These are phyloP conservation scores for Tenthredo amoena DNA, from an alignment of 2,888 invertebrate species.

Conservation along the genomic window DNA sequence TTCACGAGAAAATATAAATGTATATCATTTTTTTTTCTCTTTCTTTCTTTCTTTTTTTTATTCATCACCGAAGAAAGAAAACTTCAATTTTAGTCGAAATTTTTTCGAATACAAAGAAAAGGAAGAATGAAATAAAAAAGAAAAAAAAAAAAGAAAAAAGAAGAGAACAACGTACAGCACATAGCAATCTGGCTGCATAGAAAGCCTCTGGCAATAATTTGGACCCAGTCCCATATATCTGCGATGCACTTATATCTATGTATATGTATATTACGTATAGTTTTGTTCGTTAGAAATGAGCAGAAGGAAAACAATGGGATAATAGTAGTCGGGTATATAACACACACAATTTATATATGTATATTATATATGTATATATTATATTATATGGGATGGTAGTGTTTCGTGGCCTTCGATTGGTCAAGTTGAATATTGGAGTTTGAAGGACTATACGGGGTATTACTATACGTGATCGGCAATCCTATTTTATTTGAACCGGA, in stretches of 20 bases:
- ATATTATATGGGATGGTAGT: not conserved
- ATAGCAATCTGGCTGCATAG: not conserved
- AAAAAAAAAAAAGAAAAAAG: not conserved
- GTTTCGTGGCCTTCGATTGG: not conserved
- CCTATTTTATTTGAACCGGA: conserved; percentile 2
- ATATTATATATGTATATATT: not conserved
- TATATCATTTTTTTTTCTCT: too few species aligned
- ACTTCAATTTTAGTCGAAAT: not conserved
- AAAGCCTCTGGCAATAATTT: not conserved
- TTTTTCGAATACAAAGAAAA: not conserved
- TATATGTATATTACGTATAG: not conserved
- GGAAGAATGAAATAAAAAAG: not conserved
- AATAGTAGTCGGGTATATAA: not conserved
- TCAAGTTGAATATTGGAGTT: conserved; percentile 17
- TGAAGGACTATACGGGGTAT: not conserved
- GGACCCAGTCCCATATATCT: not conserved
- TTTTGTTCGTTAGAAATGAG: not conserved
- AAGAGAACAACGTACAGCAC: not conserved
- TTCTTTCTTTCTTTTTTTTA: too few species aligned
- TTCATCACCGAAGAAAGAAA: too few species aligned
- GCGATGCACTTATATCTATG: not conserved
- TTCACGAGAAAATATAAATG: too few species aligned
- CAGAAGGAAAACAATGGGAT: not conserved
- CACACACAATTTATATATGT: not conserved
- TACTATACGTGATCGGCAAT: not conserved